Evolutionary conservation across 2,113 vertebrate species (phyloP).

Genomic region (Lampris megalopsis): DNA sequence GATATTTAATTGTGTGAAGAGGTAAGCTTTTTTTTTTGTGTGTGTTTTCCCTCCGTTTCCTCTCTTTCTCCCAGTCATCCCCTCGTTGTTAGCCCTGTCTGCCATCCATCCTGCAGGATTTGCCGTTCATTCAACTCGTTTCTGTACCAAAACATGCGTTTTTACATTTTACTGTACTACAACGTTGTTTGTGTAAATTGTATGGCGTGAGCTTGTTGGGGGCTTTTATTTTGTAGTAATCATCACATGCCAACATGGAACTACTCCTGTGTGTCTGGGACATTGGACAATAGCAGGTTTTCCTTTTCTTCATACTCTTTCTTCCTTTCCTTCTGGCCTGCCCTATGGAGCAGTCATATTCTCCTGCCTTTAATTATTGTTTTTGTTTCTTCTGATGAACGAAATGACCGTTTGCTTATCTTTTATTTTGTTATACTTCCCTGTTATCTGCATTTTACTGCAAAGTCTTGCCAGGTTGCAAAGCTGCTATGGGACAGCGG

Average conservation of each 20-base stretch:
- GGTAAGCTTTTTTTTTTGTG: slow-evolving; percentile 66
- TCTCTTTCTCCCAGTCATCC: slow-evolving; percentile 39
- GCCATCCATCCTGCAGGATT: slow-evolving; percentile 42
- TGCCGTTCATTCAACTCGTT: slow-evolving; percentile 76
- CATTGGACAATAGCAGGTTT: slow-evolving; percentile 77
- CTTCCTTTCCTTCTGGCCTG: slow-evolving; percentile 72
- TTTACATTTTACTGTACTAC: slow-evolving; percentile 72
- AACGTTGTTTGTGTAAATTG: slow-evolving; percentile 60
- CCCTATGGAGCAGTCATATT: slow-evolving; percentile 87
- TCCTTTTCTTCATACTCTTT: slow-evolving; percentile 25
- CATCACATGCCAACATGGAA: slow-evolving; percentile 73
- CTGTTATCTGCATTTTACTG: slow-evolving; percentile 82
- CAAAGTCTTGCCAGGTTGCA: slow-evolving; percentile 87
- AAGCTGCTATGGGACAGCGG: slow-evolving; percentile 89
- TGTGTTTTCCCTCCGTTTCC: slow-evolving; percentile 64
- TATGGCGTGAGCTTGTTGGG: slow-evolving; percentile 77
- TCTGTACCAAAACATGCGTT: slow-evolving; percentile 79
- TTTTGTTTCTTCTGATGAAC: slow-evolving; percentile 70
- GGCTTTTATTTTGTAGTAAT: slow-evolving; percentile 75
- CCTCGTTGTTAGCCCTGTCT: slow-evolving; percentile 61
- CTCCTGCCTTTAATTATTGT: slow-evolving; percentile 69
- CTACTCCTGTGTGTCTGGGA: slow-evolving; percentile 82
- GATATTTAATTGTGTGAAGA: slow-evolving; percentile 83
- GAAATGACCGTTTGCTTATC: slow-evolving; percentile 41
- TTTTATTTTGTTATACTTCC: slow-evolving; percentile 80